Evolutionary conservation across 2,888 invertebrate species (phyloP).

Genomic region (Eupithecia insigniata): DNA sequence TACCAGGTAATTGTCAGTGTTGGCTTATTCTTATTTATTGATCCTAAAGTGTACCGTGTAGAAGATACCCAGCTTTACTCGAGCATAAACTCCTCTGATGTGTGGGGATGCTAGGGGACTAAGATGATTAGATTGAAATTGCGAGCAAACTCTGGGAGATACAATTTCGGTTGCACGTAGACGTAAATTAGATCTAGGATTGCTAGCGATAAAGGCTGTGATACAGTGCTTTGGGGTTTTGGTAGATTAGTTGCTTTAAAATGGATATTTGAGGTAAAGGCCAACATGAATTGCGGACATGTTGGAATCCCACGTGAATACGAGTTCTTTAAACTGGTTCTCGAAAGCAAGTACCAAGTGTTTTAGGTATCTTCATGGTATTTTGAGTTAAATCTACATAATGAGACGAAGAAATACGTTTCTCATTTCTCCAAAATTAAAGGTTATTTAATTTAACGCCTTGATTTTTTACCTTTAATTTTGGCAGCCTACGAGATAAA

Average conservation of each 20-base stretch:
- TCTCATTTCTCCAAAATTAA: background rate
- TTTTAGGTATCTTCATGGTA: background rate
- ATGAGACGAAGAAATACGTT: background rate
- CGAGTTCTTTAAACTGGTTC: background rate
- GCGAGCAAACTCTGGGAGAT: conserved; percentile 28
- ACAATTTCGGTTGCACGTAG: conserved; percentile 29
- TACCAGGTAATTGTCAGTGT: background rate
- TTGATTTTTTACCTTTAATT: background rate
- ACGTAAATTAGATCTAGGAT: conserved; percentile 35
- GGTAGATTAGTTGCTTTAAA: background rate
- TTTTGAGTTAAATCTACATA: background rate
- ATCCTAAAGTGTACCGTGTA: background rate
- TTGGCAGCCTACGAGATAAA: background rate
- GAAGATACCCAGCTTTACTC: background rate
- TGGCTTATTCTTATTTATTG: background rate
- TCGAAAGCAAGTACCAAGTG: background rate
- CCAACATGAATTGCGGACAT: background rate
- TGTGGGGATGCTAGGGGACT: conserved; percentile 21
- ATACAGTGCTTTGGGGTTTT: background rate
- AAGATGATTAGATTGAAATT: conserved; percentile 42
- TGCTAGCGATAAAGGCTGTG: conserved; percentile 5
- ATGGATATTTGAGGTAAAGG: background rate
- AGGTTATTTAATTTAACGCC: conserved; percentile 3
- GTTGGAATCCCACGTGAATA: background rate
- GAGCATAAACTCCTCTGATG: conserved; percentile 14